Base-by-base conservation (phyloP, 2,888 invertebrate species). In the Neocrepidodera transversa region DNA sequence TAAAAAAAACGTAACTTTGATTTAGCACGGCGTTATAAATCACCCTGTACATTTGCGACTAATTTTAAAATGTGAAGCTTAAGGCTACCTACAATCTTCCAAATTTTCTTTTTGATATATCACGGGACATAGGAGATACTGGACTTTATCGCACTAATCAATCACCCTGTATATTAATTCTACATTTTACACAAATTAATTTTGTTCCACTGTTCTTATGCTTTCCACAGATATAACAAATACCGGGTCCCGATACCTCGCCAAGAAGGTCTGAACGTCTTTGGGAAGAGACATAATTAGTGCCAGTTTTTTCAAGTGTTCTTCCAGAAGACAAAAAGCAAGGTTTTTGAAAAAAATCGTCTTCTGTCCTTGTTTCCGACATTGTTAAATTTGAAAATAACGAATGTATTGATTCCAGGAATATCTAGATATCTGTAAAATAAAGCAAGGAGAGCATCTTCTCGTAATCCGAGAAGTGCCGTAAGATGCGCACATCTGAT, bases 401-500 rank as follows among this genome's bases (percentile, higher is more conserved):
- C 42, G 20, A 4, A 3, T 20, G 5, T 11, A n/a, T 42, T 23
- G 2, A 42, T 11, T 42, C 42, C 23, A 42, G 23, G 5, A 2
- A 42, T 42, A 11, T 42, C 42, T 6, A 42, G 7, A 23, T n/a
- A n/a, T 42, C 23, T 42, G 23, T n/a, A 42, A 11, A 23, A 23
- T 23, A 10, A 42, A 5, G 2, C 13, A 2, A 14, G 13, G 23
- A 7, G 23, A n/a, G 1, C n/a, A 23, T 42, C 23, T 20, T n/a
- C 35, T 53, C 11, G 53, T 53, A 11, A 11, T 53, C 18, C 43
- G 30, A 1, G 32, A 53, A 2, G 23, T 36, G 6, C 8, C 11
- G 17, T 50, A 50, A 1, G 53, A 32, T 8, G 32, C 43, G 13
- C 47, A 36, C 47, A 47, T 36, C 14, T 54, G 65, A 51, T 73